Evolutionary conservation across 2,888 invertebrate genomes (phyloP).

Genomic region (Itoplectis maculator): DNA sequence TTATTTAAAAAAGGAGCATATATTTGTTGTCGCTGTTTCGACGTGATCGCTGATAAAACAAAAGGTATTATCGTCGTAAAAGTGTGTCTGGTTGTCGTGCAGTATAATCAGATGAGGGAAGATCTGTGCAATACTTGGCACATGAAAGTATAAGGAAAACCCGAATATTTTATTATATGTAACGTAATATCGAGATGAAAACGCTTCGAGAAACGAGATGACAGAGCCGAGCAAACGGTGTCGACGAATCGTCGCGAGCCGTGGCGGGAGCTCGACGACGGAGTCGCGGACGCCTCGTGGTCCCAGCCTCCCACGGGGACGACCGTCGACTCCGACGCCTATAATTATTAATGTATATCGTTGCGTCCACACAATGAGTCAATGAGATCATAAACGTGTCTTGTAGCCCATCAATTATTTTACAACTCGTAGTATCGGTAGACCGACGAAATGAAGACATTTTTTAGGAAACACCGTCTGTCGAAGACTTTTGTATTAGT

Average conservation of each 20-base stretch:
- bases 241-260: constrained; percentile 13
- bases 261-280: constrained; percentile 38
- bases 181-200: constrained; percentile 68
- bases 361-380: constrained; percentile 64
- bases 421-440: constrained; percentile 16
- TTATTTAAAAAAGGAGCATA: constrained; percentile 35
- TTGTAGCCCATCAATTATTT: constrained; percentile 49
- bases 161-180: constrained; percentile 73
- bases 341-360: constrained; percentile 56
- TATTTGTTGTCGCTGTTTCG: constrained; percentile 53
- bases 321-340: constrained; percentile 44
- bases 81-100: constrained; percentile 58
- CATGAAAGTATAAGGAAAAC: constrained; percentile 74
- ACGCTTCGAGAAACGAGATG: background rate
- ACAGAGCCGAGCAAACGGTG: constrained; percentile 33
- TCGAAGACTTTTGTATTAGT: constrained; percentile 25
- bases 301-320: constrained; percentile 75
- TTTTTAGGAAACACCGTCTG: background rate
- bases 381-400: constrained; percentile 63
- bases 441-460: constrained; percentile 16
- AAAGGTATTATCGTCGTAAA: constrained; percentile 57
- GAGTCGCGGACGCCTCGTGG: constrained; percentile 69
- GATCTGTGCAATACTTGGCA: constrained; percentile 44
- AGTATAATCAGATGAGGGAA: constrained; percentile 4
- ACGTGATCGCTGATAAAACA: constrained; percentile 42